phyloP scores from a whole-genome alignment of 2,888 invertebrate genomes.

The Liposcelis brunnea region DNA sequence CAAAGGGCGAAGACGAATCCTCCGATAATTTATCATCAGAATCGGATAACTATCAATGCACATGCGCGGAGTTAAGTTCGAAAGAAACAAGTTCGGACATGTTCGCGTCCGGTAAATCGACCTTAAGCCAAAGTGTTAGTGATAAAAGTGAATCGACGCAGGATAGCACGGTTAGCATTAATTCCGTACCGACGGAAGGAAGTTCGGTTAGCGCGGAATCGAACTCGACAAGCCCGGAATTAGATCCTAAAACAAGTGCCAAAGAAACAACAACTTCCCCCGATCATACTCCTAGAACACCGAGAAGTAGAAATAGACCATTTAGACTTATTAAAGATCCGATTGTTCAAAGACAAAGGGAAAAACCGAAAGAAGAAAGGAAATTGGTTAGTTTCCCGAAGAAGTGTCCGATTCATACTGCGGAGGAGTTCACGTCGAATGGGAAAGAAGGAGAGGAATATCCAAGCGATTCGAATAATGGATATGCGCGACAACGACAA shows the following conservation, averaged over 20 bases:
- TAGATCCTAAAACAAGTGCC: constrained; percentile 11
- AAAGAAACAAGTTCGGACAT: constrained; percentile 11
- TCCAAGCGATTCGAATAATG: no score
- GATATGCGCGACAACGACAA: no score
- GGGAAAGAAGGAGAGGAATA: no score
- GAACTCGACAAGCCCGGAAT: constrained; percentile 11
- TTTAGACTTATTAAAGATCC: no score
- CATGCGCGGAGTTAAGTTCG: neutral
- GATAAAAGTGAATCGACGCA: constrained; percentile 18
- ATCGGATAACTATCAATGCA: neutral
- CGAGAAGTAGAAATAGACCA: neutral
- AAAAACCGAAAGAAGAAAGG: no score
- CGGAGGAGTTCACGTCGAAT: no score
- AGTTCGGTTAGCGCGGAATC: constrained; percentile 10
- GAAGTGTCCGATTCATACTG: no score
- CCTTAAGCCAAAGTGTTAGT: constrained; percentile 18
- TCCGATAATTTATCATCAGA: constrained; percentile 2
- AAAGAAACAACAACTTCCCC: constrained; percentile 7
- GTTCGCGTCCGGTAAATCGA: constrained; percentile 13
- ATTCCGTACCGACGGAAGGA: constrained; percentile 15
- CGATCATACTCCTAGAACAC: constrained; percentile 4
- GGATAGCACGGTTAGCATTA: constrained; percentile 18
- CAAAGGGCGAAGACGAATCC: neutral
- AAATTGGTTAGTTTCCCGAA: no score
- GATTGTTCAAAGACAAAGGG: no score